Conservation (phyloP, 2,797 vertebrate genomes). For the Hozukius guyotensis region DNA sequence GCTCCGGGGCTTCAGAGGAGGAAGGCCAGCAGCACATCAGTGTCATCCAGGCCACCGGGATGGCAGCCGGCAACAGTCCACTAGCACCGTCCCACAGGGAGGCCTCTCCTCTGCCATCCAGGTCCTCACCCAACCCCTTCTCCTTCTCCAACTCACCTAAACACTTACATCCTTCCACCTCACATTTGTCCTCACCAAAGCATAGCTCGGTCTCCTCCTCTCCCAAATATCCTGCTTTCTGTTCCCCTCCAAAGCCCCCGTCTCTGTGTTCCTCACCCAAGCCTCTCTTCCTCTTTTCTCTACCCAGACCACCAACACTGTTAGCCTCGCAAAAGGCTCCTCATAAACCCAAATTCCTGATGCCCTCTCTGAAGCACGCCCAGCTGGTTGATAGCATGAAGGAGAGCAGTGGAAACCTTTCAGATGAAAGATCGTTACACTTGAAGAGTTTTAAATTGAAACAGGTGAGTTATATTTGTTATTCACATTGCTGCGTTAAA, state of each 20-base stretch:
- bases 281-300: slow-evolving; percentile 21
- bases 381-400: slow-evolving; percentile 64
- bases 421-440: slow-evolving; percentile 80
- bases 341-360: slow-evolving; percentile 35
- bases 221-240: slow-evolving; percentile 42
- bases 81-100: slow-evolving; percentile 86
- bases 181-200: slow-evolving; percentile 36
- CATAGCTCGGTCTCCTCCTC: slow-evolving; percentile 38
- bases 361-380: slow-evolving; percentile 39
- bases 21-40: slow-evolving; percentile 91
- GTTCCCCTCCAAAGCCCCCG: slow-evolving; percentile 33
- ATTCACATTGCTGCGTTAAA: neutral
- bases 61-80: slow-evolving; percentile 86
- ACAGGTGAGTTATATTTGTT: slow-evolving; percentile 79
- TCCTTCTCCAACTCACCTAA: slow-evolving; percentile 47
- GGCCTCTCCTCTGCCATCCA: slow-evolving; percentile 82
- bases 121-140: slow-evolving; percentile 63
- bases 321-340: slow-evolving; percentile 52
- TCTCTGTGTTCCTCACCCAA: slow-evolving; percentile 49
- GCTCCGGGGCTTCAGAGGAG: slow-evolving; percentile 86
- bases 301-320: slow-evolving; percentile 43
- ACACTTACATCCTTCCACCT: slow-evolving; percentile 33
- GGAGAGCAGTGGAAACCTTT: slow-evolving; percentile 85
- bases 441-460: slow-evolving; percentile 84
- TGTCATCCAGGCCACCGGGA: slow-evolving; percentile 92